phyloP scores from a whole-genome alignment of 2,113 vertebrate genomes.

The Manacus vitellinus region DNA sequence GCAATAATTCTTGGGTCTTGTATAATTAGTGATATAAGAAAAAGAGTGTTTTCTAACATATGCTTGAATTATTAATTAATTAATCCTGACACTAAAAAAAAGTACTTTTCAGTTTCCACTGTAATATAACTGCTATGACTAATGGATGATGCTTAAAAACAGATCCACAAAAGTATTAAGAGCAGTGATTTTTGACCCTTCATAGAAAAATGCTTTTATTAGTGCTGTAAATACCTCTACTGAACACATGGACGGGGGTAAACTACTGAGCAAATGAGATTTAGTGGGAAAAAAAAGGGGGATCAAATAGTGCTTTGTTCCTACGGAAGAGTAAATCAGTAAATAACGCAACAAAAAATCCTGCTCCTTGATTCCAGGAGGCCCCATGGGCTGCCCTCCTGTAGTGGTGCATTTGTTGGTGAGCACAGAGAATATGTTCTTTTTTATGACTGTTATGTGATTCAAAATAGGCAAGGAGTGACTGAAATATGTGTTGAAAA shows the following conservation, averaged over 20 bases:
- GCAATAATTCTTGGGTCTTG: not conserved
- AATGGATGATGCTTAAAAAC: conserved; percentile 43
- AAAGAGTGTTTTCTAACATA: not conserved
- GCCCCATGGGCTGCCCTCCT: not conserved
- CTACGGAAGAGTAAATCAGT: conserved; percentile 56
- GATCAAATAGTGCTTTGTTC: conserved; percentile 74
- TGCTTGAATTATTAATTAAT: not conserved
- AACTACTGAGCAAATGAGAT: conserved; percentile 73
- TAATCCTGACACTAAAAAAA: not conserved
- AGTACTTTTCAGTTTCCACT: conserved; percentile 18
- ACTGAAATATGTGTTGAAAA: not conserved
- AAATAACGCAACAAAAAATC: conserved; percentile 63
- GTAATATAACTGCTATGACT: conserved; percentile 6
- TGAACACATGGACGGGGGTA: conserved; percentile 56
- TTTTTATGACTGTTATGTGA: not conserved
- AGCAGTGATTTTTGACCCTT: conserved; percentile 51
- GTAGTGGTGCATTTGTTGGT: not conserved
- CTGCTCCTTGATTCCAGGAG: not conserved
- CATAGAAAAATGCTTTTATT: conserved; percentile 61
- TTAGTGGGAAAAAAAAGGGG: conserved; percentile 64
- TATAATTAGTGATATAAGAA: not conserved
- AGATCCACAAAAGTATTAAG: conserved; percentile 44
- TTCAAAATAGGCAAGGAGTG: not conserved
- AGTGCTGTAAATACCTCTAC: conserved; percentile 69
- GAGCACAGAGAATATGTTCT: not conserved